phyloP scores from a whole-genome alignment of 2,113 vertebrate genomes.

The Natator depressus region DNA sequence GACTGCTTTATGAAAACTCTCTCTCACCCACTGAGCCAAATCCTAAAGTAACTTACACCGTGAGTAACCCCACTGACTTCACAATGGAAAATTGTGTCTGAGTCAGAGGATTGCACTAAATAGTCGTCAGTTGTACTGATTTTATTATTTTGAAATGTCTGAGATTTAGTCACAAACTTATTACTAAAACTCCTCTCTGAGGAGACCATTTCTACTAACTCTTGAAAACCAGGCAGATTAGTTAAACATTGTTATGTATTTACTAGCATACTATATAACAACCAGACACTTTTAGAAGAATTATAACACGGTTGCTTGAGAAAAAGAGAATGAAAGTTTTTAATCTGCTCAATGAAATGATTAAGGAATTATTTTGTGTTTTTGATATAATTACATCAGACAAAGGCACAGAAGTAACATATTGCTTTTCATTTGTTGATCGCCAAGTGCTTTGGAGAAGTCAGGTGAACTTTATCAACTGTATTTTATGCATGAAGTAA shows the following conservation, averaged over 20 bases:
- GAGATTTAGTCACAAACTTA: neutral
- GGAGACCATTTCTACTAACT: neutral
- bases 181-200: neutral
- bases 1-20: neutral
- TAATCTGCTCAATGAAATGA: neutral
- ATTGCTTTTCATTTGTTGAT: neutral
- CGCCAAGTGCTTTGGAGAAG: neutral
- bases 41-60: neutral
- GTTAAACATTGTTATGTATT: neutral
- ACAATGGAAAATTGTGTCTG: neutral
- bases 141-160: neutral
- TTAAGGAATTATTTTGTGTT: neutral
- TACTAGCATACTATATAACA: neutral
- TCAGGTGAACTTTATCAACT: neutral
- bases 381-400: neutral
- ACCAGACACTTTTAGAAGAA: neutral
- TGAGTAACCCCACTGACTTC: neutral
- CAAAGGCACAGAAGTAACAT: neutral
- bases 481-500: neutral
- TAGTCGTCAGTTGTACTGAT: neutral
- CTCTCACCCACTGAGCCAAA: too few relatives aligned
- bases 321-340: neutral
- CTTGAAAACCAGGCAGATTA: neutral
- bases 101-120: neutral
- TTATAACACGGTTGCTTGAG: neutral